Conservation (phyloP, 2,797 vertebrate species). For the Vipera ursinii region DNA sequence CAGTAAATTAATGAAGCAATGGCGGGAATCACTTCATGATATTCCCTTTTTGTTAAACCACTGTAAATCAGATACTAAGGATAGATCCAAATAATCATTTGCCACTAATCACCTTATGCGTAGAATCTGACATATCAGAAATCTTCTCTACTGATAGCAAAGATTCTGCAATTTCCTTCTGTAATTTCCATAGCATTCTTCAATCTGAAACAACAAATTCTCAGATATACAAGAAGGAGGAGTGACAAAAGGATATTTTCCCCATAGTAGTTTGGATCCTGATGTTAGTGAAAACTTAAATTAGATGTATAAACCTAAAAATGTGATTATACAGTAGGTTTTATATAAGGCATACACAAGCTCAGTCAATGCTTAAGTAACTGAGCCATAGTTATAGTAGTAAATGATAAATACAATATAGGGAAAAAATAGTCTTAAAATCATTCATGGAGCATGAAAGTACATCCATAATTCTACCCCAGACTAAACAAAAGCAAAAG, state of each 20-base stretch:
- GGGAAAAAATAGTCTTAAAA: conserved; percentile 51
- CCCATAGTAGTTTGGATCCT: not conserved
- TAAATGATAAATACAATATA: conserved; percentile 52
- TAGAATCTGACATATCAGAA: not conserved
- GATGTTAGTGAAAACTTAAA: not conserved
- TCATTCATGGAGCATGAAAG: conserved; percentile 59
- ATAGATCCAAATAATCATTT: not conserved
- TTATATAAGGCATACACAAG: conserved; percentile 32
- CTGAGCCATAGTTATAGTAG: conserved; percentile 14
- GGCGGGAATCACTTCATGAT: not conserved
- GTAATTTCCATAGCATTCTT: not conserved
- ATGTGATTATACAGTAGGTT: conserved; percentile 1
- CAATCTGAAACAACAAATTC: not conserved
- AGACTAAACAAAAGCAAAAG: conserved; percentile 80
- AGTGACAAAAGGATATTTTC: not conserved
- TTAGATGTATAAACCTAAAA: conserved; percentile 12
- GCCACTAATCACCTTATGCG: not conserved
- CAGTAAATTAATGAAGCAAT: not conserved
- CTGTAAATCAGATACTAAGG: not conserved
- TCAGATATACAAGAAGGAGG: not conserved
- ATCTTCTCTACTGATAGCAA: not conserved
- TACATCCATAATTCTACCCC: conserved; percentile 65
- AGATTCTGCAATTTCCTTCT: not conserved
- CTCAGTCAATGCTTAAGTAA: conserved; percentile 55
- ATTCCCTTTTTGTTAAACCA: not conserved